Evolutionary conservation across 2,888 invertebrate genomes (phyloP), one percentile per base, ranked within the genome.

Genomic region (Candidula unifasciata): DNA sequence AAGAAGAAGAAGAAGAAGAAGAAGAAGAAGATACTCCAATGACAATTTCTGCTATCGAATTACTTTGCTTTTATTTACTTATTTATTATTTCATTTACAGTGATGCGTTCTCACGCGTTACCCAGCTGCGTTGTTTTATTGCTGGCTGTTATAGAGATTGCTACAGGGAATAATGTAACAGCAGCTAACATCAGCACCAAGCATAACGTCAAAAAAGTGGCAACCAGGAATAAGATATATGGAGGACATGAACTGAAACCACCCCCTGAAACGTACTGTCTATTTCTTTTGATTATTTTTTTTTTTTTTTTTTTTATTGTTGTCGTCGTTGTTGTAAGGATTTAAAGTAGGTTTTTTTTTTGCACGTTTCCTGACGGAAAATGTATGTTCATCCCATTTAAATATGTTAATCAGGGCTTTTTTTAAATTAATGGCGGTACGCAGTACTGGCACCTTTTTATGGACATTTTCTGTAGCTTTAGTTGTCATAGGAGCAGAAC

Each of bases 171-270:
- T 18, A 66, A 66, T 44, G 37, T 44, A 44, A 16, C 13, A 35
- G 35, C 3, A 44, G 44, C 68, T 0, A 79, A 79, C 44, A 57
- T 1, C 30, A 35, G 44, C 6, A 44, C 60, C 27, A 13, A 73
- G 30, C 30, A 35, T 64, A 73, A 60, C 27, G 81, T 73, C 37
- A 57, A 82, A 37, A 54, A 54, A 8, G 64, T 73, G 54, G 30
- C 57, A 27, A 82, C 21, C n/a, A 30, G 2, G 0, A 82, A 73
- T 18, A 73, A 71, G 66, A 30, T 74, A 1, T 82, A 82, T 30
- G 82, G 82, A 21, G 82, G 82, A 44, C 73, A 82, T 30, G 64
- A 54, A 21, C 13, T 80, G 35, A 66, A 30, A 33, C 73, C 73
- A 6, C 74, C 73, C 8, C 82, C 82, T 13, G 27, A 24, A 0